Evolutionary conservation across 2,888 invertebrate genomes (phyloP).

Genomic region (Hyposoter didymator): DNA sequence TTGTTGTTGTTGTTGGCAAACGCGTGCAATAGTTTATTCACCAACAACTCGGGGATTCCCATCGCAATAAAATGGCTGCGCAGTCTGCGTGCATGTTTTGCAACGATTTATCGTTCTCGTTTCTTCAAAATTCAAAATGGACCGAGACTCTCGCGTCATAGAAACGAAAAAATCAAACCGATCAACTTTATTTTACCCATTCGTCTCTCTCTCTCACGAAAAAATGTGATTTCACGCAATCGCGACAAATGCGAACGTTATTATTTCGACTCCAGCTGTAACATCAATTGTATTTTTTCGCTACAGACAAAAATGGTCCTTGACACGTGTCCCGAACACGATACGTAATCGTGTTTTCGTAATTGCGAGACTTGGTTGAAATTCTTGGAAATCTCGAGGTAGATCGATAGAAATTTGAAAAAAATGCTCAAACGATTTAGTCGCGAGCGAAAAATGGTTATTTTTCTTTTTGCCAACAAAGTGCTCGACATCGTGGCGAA

Average conservation of each 20-base stretch:
- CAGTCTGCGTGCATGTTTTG: no score
- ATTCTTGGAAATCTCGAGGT: background rate
- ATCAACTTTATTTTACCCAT: no score
- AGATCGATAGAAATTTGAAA: background rate
- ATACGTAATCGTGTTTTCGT: background rate
- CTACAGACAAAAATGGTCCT: background rate
- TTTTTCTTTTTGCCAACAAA: background rate
- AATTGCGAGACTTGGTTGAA: background rate
- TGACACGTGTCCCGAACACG: background rate
- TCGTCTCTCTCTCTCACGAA: no score
- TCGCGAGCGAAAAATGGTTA: background rate
- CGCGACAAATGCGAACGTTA: constrained; percentile 1
- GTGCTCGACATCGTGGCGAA: background rate
- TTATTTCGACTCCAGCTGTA: background rate
- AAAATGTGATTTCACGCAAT: no score
- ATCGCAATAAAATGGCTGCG: no score
- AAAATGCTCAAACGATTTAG: background rate
- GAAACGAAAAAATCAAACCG: no score
- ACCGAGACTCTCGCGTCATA: no score
- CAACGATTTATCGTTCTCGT: no score
- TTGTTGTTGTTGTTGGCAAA: no score
- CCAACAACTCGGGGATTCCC: no score
- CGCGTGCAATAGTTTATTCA: no score
- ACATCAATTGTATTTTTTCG: background rate
- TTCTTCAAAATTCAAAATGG: no score